These are phyloP conservation scores for Seira sanloemensis DNA, from an alignment of 2,888 invertebrate species.

Conservation along the genomic window DNA sequence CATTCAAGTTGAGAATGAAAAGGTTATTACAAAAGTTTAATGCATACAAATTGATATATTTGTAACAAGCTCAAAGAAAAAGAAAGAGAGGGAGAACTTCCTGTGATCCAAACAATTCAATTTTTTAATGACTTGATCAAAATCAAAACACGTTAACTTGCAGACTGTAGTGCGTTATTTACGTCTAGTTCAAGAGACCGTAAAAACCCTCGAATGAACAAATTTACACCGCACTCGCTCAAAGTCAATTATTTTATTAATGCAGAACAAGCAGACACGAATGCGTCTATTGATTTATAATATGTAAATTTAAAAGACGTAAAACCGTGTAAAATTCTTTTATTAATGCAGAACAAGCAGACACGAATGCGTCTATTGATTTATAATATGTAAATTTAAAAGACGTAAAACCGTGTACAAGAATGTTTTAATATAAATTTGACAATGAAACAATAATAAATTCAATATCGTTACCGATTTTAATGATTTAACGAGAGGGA, in stretches of 20 bases:
- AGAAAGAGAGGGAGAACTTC: conserved; percentile 45
- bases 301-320: no score
- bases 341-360: background rate
- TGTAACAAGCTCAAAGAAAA: conserved; percentile 39
- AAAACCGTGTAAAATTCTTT: no score
- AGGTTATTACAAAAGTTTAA: background rate
- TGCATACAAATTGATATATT: conserved; percentile 18
- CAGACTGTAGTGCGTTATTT: background rate
- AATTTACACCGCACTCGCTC: background rate
- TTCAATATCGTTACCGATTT: background rate
- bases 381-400: no score
- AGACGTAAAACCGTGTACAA: no score
- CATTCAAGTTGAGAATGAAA: conserved; percentile 23
- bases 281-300: no score
- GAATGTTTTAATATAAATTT: no score
- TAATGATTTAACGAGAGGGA: no score
- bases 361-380: no score
- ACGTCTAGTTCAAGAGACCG: conserved; percentile 50
- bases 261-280: no score
- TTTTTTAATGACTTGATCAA: conserved; percentile 53
- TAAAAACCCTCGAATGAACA: conserved; percentile 25
- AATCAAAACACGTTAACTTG: conserved; percentile 29
- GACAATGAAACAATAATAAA: background rate
- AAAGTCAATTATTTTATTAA: no score
- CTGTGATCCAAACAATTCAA: conserved; percentile 56